Evolutionary conservation across 2,113 vertebrate species (phyloP), one percentile per base, ranked within the genome.

Genomic region (Cebidichthys violaceus): DNA sequence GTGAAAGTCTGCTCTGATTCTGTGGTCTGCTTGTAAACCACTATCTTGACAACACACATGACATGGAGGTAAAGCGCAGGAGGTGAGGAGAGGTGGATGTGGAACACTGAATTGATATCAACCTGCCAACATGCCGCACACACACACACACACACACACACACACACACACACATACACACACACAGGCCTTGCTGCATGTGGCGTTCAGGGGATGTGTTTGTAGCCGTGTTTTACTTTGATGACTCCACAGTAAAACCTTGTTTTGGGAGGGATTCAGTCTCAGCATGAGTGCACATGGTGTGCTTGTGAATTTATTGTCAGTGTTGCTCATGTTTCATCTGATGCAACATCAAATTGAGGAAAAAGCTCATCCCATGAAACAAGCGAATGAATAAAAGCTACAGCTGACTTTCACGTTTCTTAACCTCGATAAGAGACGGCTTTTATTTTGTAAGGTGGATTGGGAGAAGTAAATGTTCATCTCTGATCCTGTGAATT

Each of bases 91-190:
- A 62, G 76, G 61, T 43, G 66, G 54, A 66, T 75, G 75, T 50
- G 55, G 71, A 84, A 67, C 86, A 77, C 9, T 57, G 52, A 81
- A 85, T 85, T 79, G 17, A 79, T 79, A 77, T 20, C 31, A 66
- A 61, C 55, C 27, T 41, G 52, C 39, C 70, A 47, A n/a, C n/a
- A n/a, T n/a, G n/a, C 9, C 41, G 4, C 41, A 50, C 18, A 54
- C 62, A 64, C 33, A 57, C 66, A 35, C 39, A 41, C 11, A 41
- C 10, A 41, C 39, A 41, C 39, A 41, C 57, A 66, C 65, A 68
- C 29, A 60, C 27, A 61, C 29, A 50, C 5, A 20, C 47, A 22
- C 47, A 52, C 60, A 60, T 15, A 66, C 35, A 52, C 68, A 81
- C 4, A 60, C 11, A 52, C 20, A 39, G 18, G 7, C 50, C 20